Evolutionary conservation across 2,888 invertebrate genomes (phyloP).

Genomic region (Drosophila greeni): DNA sequence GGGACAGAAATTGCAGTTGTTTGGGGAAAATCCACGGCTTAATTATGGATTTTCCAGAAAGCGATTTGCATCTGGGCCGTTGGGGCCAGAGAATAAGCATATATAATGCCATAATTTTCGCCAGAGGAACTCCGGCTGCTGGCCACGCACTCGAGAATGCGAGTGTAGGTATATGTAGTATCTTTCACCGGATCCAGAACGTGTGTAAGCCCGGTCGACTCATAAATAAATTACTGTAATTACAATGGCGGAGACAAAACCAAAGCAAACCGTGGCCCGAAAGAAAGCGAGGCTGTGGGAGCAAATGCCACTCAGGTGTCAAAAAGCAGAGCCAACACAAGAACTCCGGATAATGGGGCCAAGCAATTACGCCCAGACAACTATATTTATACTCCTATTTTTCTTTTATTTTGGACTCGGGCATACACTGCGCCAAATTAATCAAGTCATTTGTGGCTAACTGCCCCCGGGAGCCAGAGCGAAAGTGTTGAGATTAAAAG

Average conservation of each 20-base stretch:
- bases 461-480: constrained; percentile 23
- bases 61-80: constrained; percentile 41
- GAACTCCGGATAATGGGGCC: constrained; percentile 55
- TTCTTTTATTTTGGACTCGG: constrained; percentile 27
- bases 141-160: constrained; percentile 37
- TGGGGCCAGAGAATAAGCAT: constrained; percentile 17
- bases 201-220: constrained; percentile 41
- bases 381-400: constrained; percentile 41
- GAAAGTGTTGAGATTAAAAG: constrained; percentile 59
- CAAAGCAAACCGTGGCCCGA: constrained; percentile 10
- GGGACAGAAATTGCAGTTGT: constrained; percentile 33
- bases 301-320: constrained; percentile 65
- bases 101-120: constrained; percentile 44
- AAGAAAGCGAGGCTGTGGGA: constrained; percentile 71
- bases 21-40: constrained; percentile 35
- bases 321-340: constrained; percentile 50
- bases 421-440: constrained; percentile 61
- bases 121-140: constrained; percentile 30
- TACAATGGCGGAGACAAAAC: constrained; percentile 44
- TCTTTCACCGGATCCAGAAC: constrained; percentile 48
- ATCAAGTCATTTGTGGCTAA: constrained; percentile 58
- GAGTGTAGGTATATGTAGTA: constrained; percentile 18
- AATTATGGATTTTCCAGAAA: constrained; percentile 52
- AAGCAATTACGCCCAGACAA: constrained; percentile 71
- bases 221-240: constrained; percentile 67